Evolutionary conservation across 2,888 invertebrate species (phyloP), one percentile per base, ranked within the genome.

Genomic region (Drosophila meridionalis): DNA sequence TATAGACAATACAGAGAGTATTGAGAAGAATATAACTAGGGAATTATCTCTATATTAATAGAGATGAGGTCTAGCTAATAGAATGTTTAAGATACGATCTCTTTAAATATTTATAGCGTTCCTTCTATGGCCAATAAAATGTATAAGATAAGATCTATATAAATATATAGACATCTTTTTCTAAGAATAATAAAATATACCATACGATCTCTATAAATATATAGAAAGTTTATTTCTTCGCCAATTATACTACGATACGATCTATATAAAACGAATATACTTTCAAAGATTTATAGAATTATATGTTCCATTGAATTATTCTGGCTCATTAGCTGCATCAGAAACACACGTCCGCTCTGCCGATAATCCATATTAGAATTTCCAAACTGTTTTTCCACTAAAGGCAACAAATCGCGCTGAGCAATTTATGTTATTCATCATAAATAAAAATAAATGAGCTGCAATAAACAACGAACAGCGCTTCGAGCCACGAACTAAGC

Each of bases 381-480:
- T 36, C 26, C 34, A 52, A 52, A 34, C 6, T 5, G 2, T 30
- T 55, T 52, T 53, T 36, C 26, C 34, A 53, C 30, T 14, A n/a
- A 40, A 40, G 6, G 3, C 28, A n/a, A 30, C 43, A 57, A 64
- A 52, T 36, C 20, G 11, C 14, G 30, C 11, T 36, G 6, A 32
- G 30, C 43, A 45, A n/a, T 32, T 53, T n/a, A 32, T 6, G 68
- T n/a, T 34, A 47, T 47, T 11, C 6, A 56, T 53, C 53, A 38
- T 28, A 55, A 58, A 62, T 67, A 45, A 60, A 43, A 65, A 66
- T 50, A 42, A 60, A 76, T 63, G 56, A 32, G 4, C 34, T 26
- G 40, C 52, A 53, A 70, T 76, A 57, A 75, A 75, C 59, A 52
- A 52, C n/a, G 28, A 57, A 20, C n/a, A 48, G 48, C 8, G 32